Evolutionary conservation across 1,140 invertebrate genomes (phyloP).

Genomic region (Zaprionus taronus): DNA sequence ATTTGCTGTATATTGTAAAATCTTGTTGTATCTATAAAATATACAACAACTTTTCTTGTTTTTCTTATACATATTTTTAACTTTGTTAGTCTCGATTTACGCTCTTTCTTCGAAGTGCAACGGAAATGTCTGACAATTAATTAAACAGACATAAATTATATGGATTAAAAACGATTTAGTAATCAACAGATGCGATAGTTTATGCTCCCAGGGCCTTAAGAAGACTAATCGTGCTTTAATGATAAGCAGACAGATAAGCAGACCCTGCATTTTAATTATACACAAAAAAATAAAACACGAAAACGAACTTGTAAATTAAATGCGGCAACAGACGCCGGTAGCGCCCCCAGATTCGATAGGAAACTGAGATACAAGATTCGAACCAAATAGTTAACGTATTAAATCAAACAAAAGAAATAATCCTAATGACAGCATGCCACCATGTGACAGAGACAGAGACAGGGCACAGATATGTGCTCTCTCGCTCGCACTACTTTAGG

Average conservation of each 20-base stretch:
- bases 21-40: neutral
- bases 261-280: slow-evolving; percentile 66
- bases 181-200: slow-evolving; percentile 20
- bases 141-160: slow-evolving; percentile 23
- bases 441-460: slow-evolving; percentile 2
- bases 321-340: slow-evolving; percentile 39
- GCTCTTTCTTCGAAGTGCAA: neutral
- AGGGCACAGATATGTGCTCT: neutral
- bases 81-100: neutral
- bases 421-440: slow-evolving; percentile 29
- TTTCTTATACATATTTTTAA: neutral
- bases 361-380: slow-evolving; percentile 20
- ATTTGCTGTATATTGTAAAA: neutral
- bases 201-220: slow-evolving; percentile 43
- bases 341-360: slow-evolving; percentile 45
- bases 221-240: slow-evolving; percentile 68
- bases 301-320: slow-evolving; percentile 67
- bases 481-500: slow-evolving; percentile 27
- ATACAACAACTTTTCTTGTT: neutral
- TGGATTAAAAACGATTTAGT: slow-evolving; percentile 28
- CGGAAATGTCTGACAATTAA: slow-evolving; percentile 30
- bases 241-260: slow-evolving; percentile 46
- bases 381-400: slow-evolving; percentile 32
- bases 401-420: slow-evolving; percentile 34
- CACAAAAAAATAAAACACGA: slow-evolving; percentile 28